Conservation (phyloP, 2,113 vertebrate genomes). For the Aythya baeri region DNA sequence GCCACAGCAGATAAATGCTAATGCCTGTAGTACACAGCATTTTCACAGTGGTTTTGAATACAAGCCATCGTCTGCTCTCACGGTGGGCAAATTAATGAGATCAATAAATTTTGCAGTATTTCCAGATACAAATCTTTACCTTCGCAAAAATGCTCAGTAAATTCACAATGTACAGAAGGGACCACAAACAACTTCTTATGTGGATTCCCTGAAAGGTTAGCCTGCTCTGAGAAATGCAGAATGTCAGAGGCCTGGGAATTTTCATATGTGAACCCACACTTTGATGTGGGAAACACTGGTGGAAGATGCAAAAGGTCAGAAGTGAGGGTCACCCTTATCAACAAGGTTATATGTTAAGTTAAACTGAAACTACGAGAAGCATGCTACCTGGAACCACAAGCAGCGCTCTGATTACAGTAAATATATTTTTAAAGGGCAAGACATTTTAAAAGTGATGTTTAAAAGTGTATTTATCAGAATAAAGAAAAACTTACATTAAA, state of each 20-base stretch:
- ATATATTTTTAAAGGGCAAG: constrained; percentile 22
- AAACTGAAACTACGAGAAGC: constrained; percentile 50
- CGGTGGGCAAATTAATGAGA: constrained; percentile 53
- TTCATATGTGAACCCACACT: neutral
- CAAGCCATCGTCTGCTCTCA: neutral
- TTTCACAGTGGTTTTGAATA: constrained; percentile 17
- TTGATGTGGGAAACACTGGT: constrained; percentile 15
- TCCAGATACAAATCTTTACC: constrained; percentile 24
- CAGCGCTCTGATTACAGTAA: constrained; percentile 34
- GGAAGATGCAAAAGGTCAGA: constrained; percentile 38
- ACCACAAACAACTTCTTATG: constrained; percentile 21
- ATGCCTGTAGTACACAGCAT: constrained; percentile 29
- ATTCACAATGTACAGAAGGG: neutral
- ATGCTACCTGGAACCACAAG: constrained; percentile 18
- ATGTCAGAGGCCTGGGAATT: constrained; percentile 48
- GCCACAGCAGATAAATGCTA: constrained; percentile 65
- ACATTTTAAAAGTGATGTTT: neutral
- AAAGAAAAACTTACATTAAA: neutral
- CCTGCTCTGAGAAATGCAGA: constrained; percentile 59
- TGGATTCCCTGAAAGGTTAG: constrained; percentile 65
- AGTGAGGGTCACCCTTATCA: constrained; percentile 9
- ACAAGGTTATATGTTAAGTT: constrained; percentile 26
- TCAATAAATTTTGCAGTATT: constrained; percentile 60
- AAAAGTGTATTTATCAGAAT: neutral
- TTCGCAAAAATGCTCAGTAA: constrained; percentile 50